Conservation (phyloP, 2,888 invertebrate species). For the Caenorhabditis afra region DNA sequence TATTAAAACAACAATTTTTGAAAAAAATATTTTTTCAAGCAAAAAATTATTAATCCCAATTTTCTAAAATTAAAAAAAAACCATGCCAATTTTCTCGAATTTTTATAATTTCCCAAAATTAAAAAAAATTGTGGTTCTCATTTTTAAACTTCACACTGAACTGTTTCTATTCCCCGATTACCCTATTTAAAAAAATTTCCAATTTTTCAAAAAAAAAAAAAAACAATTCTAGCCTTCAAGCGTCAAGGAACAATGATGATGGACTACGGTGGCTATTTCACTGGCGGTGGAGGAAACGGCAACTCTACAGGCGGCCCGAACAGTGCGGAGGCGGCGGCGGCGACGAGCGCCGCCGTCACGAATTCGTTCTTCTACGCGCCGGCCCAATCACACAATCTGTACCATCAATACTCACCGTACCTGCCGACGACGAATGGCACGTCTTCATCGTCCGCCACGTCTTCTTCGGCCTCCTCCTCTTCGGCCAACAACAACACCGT, state of each 20-base stretch:
- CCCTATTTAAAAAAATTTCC: no score
- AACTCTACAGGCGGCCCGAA: neutral
- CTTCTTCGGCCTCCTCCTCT: slow-evolving; percentile 27
- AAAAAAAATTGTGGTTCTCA: no score
- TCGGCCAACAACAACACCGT: no score
- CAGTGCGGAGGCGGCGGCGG: slow-evolving; percentile 11
- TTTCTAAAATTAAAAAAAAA: no score
- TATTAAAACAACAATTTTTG: no score
- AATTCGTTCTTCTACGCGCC: slow-evolving; percentile 53
- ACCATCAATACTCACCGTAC: slow-evolving; percentile 68
- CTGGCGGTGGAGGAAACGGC: no score
- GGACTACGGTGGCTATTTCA: slow-evolving; percentile 71
- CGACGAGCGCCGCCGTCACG: slow-evolving; percentile 38
- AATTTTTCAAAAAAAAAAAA: no score
- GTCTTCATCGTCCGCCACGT: slow-evolving; percentile 25
- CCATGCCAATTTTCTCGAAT: no score
- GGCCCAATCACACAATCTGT: slow-evolving; percentile 61
- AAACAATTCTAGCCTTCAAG: no score
- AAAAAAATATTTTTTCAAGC: neutral
- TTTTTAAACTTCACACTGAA: no score
- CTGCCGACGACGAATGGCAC: slow-evolving; percentile 4
- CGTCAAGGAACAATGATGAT: slow-evolving; percentile 54
- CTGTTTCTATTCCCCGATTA: no score
- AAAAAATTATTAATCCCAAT: neutral
- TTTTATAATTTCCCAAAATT: no score